Evolutionary conservation across 2,113 vertebrate genomes (phyloP), one percentile per base, ranked within the genome.

Genomic region (Butastur rufipennis): DNA sequence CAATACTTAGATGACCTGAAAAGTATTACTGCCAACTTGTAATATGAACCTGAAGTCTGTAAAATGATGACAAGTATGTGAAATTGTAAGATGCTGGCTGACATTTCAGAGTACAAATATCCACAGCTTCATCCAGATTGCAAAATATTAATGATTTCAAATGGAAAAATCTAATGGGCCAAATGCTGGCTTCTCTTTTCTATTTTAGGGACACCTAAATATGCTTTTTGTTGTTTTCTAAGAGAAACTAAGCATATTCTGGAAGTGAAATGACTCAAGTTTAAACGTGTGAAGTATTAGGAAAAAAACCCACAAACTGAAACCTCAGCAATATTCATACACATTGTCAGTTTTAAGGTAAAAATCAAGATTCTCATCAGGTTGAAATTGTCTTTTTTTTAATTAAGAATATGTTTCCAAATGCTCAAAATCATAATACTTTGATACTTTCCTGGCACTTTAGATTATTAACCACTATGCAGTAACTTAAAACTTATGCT

Each of bases 91-190:
- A 86, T 50, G 86, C 89, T 97, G 97, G 96, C 96, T 97, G 97
- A 96, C 94, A 96, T 97, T 97, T 97, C 93, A 40, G 93, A 96
- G 87, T 13, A 86, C 78, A 97, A 95, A 94, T 59, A 97, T 90
- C 88, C 96, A 90, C 66, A 50, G 93, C 67, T 73, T 34, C 89
- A 77, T 96, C 96, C 96, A 96, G 96, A 97, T 97, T 97, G 97
- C 97, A 97, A 97, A 97, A 97, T 93, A 94, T 96, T 78, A 40
- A 66, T 56, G 89, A 94, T 95, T 97, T 93, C 93, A 93, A 77
- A 95, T 93, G 96, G 96, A 97, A 97, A 97, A 97, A 96, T 81
- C 71, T 67, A 94, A 93, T 63, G 81, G 78, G 62, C 87, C 63
- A 78, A 97, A 83, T 18, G 13, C 59, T 89, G 81, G 38, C 38